These are phyloP conservation scores for Dufourea novaeangliae DNA, from an alignment of 1,140 invertebrate genomes.

Conservation along the genomic window DNA sequence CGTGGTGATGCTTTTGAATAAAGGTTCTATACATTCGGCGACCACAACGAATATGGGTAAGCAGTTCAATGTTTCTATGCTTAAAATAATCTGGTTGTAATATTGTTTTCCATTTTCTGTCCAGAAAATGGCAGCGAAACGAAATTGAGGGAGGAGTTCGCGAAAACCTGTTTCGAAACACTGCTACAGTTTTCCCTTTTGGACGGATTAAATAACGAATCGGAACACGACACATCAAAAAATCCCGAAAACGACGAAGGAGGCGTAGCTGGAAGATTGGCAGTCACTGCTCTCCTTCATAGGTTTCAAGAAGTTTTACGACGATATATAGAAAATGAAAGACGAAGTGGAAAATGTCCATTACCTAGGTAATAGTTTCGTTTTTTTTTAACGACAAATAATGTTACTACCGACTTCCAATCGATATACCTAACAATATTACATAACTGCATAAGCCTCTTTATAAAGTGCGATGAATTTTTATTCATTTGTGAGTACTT, in stretches of 20 bases:
- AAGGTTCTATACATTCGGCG: conserved; percentile 96
- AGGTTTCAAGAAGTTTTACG: conserved; percentile 96
- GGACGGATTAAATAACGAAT: conserved; percentile 84
- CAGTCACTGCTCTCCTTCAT: conserved; percentile 94
- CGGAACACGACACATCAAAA: conserved; percentile 78
- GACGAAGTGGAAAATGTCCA: conserved; percentile 93
- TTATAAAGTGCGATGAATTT: conserved; percentile 1
- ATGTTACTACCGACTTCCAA: background rate
- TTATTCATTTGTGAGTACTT: conserved; percentile 59
- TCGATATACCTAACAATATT: background rate
- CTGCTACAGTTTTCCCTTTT: conserved; percentile 95
- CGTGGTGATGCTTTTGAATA: conserved; percentile 94
- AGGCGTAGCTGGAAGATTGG: conserved; percentile 90
- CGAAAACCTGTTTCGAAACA: conserved; percentile 97
- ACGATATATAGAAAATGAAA: conserved; percentile 94
- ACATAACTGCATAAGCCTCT: background rate
- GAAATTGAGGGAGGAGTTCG: conserved; percentile 95
- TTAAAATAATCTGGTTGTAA: background rate
- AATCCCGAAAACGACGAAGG: conserved; percentile 78
- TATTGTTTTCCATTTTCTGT: conserved; percentile 31
- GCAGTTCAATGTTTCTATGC: background rate
- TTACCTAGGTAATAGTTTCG: conserved; percentile 88
- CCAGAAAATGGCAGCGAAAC: conserved; percentile 88
- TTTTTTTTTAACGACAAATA: conserved; percentile 1
- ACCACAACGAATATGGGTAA: conserved; percentile 84